Conservation (phyloP, 2,888 invertebrate genomes). For the Horisme vitalbata region DNA sequence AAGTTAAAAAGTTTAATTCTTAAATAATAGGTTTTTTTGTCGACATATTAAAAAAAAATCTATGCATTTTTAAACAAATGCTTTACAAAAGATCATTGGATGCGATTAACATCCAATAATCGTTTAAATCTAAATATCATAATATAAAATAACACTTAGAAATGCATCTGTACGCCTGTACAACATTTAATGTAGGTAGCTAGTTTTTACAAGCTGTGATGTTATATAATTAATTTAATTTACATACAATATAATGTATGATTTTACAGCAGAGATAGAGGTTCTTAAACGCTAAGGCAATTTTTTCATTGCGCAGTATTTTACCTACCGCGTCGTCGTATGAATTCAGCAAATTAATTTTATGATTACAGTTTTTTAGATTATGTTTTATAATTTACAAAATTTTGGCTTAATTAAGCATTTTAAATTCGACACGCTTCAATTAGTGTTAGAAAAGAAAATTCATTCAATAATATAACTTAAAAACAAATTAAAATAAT, state of each 20-base stretch:
- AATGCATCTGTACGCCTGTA: slow-evolving; percentile 62
- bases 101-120: slow-evolving; percentile 54
- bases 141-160: slow-evolving; percentile 66
- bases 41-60: slow-evolving; percentile 41
- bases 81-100: slow-evolving; percentile 57
- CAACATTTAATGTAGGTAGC: slow-evolving; percentile 1
- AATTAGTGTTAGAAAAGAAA: background rate
- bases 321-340: too few species aligned
- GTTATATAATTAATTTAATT: background rate
- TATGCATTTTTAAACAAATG: slow-evolving; percentile 79
- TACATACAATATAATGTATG: background rate
- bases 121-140: slow-evolving; percentile 36
- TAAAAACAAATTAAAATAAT: slow-evolving; percentile 16
- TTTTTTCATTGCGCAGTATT: too few species aligned
- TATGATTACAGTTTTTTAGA: too few species aligned
- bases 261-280: background rate
- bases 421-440: slow-evolving; percentile 1
- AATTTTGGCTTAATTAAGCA: background rate
- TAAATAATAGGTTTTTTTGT: background rate
- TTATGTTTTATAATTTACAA: too few species aligned
- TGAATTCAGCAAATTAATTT: too few species aligned
- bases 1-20: background rate
- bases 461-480: slow-evolving; percentile 7
- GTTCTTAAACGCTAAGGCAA: too few species aligned
- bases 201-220: slow-evolving; percentile 4